Evolutionary conservation across 1,140 invertebrate genomes (phyloP), one percentile per base, ranked within the genome.

Genomic region (Apis dorsata): DNA sequence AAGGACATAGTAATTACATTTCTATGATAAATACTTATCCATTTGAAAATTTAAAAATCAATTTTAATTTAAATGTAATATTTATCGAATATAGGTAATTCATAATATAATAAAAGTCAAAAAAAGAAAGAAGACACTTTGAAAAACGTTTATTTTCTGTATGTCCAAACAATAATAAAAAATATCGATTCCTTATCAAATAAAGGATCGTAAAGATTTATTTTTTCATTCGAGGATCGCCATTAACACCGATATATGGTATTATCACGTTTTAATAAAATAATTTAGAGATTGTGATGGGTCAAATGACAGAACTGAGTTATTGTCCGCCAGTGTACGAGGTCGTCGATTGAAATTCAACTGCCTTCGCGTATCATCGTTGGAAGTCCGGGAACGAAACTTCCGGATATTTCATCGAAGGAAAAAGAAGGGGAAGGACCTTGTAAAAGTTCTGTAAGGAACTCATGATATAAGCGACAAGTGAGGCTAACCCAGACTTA

Each of bases 401-500:
- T 77, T 83, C 84, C 84, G 84, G 70, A 79, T 86, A 76, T 78
- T 66, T 78, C 70, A 65, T 75, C 17, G 49, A 34, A 71, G 28
- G 24, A 65, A 28, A 19, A 63, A 21, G 28, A 15, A 60, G n/a
- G 83, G 49, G 24, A 77, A 77, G n/a, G 44, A 77, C 66, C 85
- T 86, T 84, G 77, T 59, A 0, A 80, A 59, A 81, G 69, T 81
- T 81, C 76, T 51, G 34, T 44, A 66, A 17, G 66, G 55, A 86
- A 86, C 62, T 63, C 76, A 69, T 62, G 77, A 84, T 81, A 87
- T 69, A 59, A 79, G 62, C 62, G 53, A 74, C 55, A 86, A 68
- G 86, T 81, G 65, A 84, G 77, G 55, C 10, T 24, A 69, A 44
- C n/a, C 63, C 24, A 76, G 24, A 57, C 17, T 57, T 19, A 53